A percentile compares a stretch with the other conserved stretches of the same genome.
phyloP scores from a whole-genome alignment of 2,113 vertebrate genomes.

The Apus apus region DNA sequence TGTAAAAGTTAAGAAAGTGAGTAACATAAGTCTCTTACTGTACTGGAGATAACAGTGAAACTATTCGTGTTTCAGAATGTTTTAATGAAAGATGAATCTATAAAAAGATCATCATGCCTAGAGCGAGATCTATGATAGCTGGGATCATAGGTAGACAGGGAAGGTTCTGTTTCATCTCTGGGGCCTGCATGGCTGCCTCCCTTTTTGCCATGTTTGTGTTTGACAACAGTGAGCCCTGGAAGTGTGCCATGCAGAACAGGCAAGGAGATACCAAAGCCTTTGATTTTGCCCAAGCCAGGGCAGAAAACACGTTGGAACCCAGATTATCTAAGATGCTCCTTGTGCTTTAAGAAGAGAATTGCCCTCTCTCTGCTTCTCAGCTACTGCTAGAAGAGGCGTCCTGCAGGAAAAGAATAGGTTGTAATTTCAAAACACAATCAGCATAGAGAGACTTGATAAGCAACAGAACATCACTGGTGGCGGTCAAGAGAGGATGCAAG shows the following conservation, averaged over 20 bases:
- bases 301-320: neutral
- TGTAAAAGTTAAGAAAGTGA: neutral
- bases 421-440: neutral
- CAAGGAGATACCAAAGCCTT: neutral
- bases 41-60: neutral
- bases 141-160: accelerated
- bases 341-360: neutral
- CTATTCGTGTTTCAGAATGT: neutral
- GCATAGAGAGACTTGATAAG: neutral
- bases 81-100: neutral
- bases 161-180: neutral
- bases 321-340: neutral
- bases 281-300: neutral
- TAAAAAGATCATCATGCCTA: neutral
- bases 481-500: neutral
- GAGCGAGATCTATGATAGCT: neutral
- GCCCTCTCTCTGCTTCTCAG: neutral
- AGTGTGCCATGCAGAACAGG: neutral
- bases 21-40: accelerated
- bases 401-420: neutral
- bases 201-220: neutral
- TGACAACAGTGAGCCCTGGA: neutral
- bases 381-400: neutral
- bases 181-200: neutral
- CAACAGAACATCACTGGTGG: slow-evolving; percentile 8